These are phyloP conservation scores for Adelges cooleyi DNA, from an alignment of 1,140 invertebrate species.

Conservation along the genomic window DNA sequence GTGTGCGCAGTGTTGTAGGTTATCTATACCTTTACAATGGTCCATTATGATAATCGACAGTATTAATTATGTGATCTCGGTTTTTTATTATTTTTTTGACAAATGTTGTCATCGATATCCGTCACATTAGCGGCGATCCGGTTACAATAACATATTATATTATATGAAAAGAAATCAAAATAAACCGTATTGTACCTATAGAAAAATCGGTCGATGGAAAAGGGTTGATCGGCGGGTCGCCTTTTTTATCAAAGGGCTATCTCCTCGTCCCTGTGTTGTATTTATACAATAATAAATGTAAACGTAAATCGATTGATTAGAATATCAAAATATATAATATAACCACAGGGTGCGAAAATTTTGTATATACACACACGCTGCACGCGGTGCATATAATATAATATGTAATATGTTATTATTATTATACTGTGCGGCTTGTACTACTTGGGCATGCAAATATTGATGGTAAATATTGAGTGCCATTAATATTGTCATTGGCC, in stretches of 20 bases:
- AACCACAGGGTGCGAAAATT: conserved; percentile 26
- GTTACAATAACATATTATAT: conserved; percentile 4
- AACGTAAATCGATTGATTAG: conserved; percentile 24
- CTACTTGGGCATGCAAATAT: conserved; percentile 24
- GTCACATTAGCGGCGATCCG: conserved; percentile 7
- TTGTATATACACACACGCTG: conserved; percentile 3
- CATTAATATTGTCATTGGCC: conserved; percentile 23
- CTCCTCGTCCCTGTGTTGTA: too few relatives aligned
- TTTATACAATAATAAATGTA: too few relatives aligned
- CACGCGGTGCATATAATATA: neutral
- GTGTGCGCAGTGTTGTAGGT: too few relatives aligned
- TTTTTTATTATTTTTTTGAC: too few relatives aligned
- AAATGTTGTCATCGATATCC: conserved; percentile 5
- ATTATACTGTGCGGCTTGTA: neutral
- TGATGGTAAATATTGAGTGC: conserved; percentile 29
- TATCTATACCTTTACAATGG: too few relatives aligned
- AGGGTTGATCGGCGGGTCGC: too few relatives aligned
- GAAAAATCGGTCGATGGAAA: neutral
- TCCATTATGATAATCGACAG: too few relatives aligned
- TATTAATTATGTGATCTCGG: too few relatives aligned
- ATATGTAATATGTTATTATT: too few relatives aligned
- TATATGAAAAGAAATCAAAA: neutral
- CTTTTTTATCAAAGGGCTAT: too few relatives aligned
- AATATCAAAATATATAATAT: conserved; percentile 27
- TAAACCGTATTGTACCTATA: neutral